Conservation (phyloP, 2,113 vertebrate genomes). For the Tricholaema leucomelas region DNA sequence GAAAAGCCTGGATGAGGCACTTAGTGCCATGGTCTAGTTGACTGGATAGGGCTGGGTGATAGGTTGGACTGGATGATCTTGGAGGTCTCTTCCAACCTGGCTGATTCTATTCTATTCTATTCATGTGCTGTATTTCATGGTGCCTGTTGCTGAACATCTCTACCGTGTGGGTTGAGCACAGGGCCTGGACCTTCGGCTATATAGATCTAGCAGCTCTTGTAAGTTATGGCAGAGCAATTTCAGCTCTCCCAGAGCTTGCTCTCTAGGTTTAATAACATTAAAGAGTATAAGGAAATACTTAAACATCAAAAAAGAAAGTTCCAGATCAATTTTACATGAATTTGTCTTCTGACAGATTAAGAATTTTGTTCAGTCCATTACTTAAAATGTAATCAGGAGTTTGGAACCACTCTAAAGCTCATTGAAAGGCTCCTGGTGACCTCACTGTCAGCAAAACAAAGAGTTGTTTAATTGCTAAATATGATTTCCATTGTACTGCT, state of each 20-base stretch:
- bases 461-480: not conserved
- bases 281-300: not conserved
- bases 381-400: not conserved
- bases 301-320: not conserved
- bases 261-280: not conserved
- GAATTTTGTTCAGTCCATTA: not conserved
- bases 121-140: not conserved
- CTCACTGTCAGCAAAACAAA: not conserved
- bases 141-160: not conserved
- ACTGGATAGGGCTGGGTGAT: too few relatives aligned
- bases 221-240: not conserved
- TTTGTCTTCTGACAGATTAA: not conserved
- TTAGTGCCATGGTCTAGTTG: too few relatives aligned
- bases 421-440: not conserved
- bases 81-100: too few relatives aligned
- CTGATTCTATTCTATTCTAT: too few relatives aligned
- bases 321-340: not conserved
- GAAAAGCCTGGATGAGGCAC: too few relatives aligned
- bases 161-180: not conserved
- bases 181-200: not conserved
- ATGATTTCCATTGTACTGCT: not conserved
- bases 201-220: not conserved
- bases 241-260: not conserved
- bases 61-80: too few relatives aligned
- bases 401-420: not conserved